Evolutionary conservation across 2,888 invertebrate genomes (phyloP), one percentile per base, ranked within the genome.

Genomic region (Epistrophe eligans): DNA sequence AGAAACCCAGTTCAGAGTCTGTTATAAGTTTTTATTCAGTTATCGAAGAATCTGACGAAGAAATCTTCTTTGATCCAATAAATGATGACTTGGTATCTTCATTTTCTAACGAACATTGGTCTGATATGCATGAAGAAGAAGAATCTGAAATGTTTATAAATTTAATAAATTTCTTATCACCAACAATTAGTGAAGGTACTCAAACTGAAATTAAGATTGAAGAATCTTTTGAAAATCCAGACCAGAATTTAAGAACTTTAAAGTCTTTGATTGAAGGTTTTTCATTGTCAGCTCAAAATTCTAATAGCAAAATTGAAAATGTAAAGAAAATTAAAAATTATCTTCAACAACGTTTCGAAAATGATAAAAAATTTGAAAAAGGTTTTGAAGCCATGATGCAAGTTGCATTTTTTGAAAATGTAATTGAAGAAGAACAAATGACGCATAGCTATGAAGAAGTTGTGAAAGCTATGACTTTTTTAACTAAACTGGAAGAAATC

Each of bases 11-110:
- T 9, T 55, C 40, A 40, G 67, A 77, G 9, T 91, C 91, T 0
- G 32, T 76, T 24, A 60, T 79, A 0, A 92, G 91, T 43, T 91
- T 91, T 57, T 89, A 90, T 73, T 91, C 92, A 6, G 24, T 88
- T 2, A 40, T 55, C 8, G 90, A 90, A 13, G 89, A 85, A 11
- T 0, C 79, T 77, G 7, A 48, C 72, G 57, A 66, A 1, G 77
- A 57, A 13, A 50, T 45, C 5, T 82, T 60, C 24, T 48, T 67
- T 15, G 84, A 84, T 1, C 66, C 73, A 10, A 0, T 62, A 0
- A 67, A 10, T 2, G 73, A 77, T 1, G 73, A 77, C 4, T n/a
- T 13, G 0, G 52, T 52, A n/a, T 19, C 10, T 15, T 70, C 57
- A 11, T 32, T 40, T 9, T 60, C 71, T 17, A 58, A 60, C 6